These are phyloP conservation scores for Mesoclemmys tuberculata DNA, from an alignment of 2,113 vertebrate species.

Conservation along the genomic window DNA sequence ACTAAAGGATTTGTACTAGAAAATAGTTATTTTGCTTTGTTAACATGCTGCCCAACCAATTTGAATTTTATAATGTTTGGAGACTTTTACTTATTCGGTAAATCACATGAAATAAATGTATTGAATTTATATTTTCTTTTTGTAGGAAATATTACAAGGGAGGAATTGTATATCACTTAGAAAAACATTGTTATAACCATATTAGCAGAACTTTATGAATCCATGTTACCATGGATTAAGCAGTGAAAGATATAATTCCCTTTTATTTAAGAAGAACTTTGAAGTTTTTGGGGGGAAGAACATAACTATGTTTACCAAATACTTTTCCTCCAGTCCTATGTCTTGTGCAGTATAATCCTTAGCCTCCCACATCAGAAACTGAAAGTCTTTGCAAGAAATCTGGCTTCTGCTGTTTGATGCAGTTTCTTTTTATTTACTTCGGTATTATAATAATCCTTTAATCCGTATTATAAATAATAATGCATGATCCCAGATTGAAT, in stretches of 20 bases:
- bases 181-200: not conserved
- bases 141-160: not conserved
- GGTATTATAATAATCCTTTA: conserved; percentile 60
- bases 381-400: conserved; percentile 30
- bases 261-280: not conserved
- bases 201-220: not conserved
- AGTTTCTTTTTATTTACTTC: conserved; percentile 57
- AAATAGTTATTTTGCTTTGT: not conserved
- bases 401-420: conserved; percentile 30
- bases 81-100: not conserved
- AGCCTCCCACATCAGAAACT: not conserved
- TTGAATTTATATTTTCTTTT: not conserved
- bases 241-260: not conserved
- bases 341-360: conserved; percentile 2
- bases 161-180: not conserved
- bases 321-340: conserved; percentile 6
- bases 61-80: not conserved
- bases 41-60: not conserved
- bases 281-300: not conserved
- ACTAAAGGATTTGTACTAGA: not conserved
- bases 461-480: not conserved
- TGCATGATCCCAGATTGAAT: conserved; percentile 16
- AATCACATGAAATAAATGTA: not conserved
- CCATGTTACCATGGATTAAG: not conserved
- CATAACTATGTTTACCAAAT: not conserved